Percentiles rank a stretch among this genome's conserved stretches.
These are phyloP conservation scores for Nicator chloris DNA, from an alignment of 2,113 vertebrate species.

Conservation along the genomic window DNA sequence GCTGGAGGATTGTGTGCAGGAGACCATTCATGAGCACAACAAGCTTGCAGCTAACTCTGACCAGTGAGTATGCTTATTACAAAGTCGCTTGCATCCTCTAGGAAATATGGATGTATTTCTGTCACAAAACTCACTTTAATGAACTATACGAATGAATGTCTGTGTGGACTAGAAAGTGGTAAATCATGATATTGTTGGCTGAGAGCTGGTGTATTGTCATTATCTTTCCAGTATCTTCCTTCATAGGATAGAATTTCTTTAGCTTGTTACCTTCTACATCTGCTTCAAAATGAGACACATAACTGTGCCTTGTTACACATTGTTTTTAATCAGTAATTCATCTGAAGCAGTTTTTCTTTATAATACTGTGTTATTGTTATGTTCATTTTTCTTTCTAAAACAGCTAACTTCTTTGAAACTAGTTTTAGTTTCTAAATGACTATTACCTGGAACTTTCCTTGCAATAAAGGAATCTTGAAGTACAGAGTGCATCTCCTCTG, in stretches of 20 bases:
- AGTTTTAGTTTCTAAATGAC: not conserved
- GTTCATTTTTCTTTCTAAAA: not conserved
- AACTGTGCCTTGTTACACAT: not conserved
- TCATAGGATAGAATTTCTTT: not conserved
- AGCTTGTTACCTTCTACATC: not conserved
- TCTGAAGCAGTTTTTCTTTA: not conserved
- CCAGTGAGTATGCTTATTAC: slow-evolving; percentile 78
- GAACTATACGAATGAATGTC: not conserved
- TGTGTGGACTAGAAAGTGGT: not conserved
- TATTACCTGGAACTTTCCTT: not conserved
- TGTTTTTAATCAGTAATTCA: not conserved
- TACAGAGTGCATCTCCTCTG: not conserved
- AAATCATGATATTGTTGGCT: not conserved
- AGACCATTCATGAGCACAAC: slow-evolving; percentile 96
- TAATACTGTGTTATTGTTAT: not conserved
- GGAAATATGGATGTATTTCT: not conserved
- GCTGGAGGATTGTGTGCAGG: slow-evolving; percentile 96
- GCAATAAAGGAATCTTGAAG: not conserved
- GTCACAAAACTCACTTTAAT: not conserved
- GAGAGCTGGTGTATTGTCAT: not conserved
- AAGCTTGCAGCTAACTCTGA: slow-evolving; percentile 95
- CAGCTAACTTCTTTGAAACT: not conserved
- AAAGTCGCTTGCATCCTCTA: not conserved
- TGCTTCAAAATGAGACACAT: not conserved
- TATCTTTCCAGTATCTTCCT: not conserved